Conservation (phyloP, 92 coral and sea anemone genomes). For the Epizoanthus rinbou region DNA sequence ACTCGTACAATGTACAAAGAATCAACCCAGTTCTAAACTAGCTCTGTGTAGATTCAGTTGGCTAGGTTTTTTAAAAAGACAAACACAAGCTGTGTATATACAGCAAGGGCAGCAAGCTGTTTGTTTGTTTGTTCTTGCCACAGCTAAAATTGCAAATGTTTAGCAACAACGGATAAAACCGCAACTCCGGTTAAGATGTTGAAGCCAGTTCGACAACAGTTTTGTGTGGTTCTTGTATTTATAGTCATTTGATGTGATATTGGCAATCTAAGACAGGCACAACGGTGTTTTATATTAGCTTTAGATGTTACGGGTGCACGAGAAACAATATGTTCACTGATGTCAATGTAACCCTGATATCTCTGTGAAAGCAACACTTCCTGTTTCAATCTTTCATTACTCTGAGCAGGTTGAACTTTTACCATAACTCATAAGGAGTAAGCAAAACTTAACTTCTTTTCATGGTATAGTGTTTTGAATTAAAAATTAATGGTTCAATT, state of each 20-base stretch:
- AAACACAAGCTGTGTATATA: slow-evolving; percentile 17
- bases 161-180: background rate
- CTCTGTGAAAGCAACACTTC: background rate
- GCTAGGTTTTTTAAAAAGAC: background rate
- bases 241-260: background rate
- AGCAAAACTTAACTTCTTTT: background rate
- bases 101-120: background rate
- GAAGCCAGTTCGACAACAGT: background rate
- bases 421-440: too few relatives aligned
- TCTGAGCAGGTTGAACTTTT: too few relatives aligned
- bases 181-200: background rate
- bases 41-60: too few relatives aligned
- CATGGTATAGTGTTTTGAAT: background rate
- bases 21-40: too few relatives aligned
- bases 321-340: too few relatives aligned
- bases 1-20: too few relatives aligned
- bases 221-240: background rate
- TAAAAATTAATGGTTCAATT: background rate
- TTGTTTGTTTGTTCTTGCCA: slow-evolving; percentile 13
- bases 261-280: too few relatives aligned
- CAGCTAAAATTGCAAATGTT: slow-evolving; percentile 2
- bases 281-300: too few relatives aligned
- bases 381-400: background rate
- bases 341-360: background rate
- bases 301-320: too few relatives aligned